Percentiles rank a stretch among this genome's conserved stretches.
Conservation (phyloP, 2,888 invertebrate species). For the Thera britannica region DNA sequence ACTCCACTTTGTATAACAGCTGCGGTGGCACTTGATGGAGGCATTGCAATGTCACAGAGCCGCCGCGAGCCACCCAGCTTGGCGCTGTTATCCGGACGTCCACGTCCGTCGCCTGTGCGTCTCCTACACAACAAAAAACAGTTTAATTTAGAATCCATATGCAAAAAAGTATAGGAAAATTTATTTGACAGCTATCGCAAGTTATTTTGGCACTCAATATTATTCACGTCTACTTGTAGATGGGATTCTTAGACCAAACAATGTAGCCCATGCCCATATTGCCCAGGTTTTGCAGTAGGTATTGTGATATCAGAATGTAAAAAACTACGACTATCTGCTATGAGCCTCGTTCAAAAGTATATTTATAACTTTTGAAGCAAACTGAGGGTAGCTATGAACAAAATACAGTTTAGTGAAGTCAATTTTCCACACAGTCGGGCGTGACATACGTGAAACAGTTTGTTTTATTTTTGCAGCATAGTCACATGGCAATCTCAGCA, state of each 20-base stretch:
- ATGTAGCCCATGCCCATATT: no score
- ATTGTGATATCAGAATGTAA: no score
- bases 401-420: background rate
- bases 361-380: background rate
- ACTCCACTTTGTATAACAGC: slow-evolving; percentile 90
- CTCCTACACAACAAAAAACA: slow-evolving; percentile 54
- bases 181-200: no score
- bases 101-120: slow-evolving; percentile 80
- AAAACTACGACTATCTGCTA: no score
- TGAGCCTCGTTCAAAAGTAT: no score
- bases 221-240: no score
- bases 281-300: no score
- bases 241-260: no score
- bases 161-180: no score
- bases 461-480: background rate
- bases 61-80: slow-evolving; percentile 90
- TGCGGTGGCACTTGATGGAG: slow-evolving; percentile 90
- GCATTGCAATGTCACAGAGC: slow-evolving; percentile 89
- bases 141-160: background rate
- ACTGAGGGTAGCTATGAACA: background rate
- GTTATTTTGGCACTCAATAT: no score
- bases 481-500: slow-evolving; percentile 3
- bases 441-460: background rate
- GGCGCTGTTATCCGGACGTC: slow-evolving; percentile 87
- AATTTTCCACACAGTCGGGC: background rate